Evolutionary conservation across 2,113 vertebrate species (phyloP).

Genomic region (Notarius lentiginosus): DNA sequence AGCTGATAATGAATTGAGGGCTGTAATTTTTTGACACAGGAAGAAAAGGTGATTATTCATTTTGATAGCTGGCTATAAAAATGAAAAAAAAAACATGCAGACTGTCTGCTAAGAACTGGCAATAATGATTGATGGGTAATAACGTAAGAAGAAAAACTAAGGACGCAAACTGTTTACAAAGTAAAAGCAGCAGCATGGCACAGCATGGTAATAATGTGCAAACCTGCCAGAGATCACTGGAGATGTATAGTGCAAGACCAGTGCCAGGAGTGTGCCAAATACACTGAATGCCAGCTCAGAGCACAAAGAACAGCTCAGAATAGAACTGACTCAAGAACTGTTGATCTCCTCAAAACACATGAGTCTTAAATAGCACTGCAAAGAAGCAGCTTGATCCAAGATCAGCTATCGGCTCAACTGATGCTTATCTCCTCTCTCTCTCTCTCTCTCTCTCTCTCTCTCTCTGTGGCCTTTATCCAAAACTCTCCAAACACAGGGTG

Average conservation of each 20-base stretch:
- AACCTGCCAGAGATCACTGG: constrained; percentile 29
- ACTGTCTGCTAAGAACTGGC: background rate
- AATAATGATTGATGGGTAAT: background rate
- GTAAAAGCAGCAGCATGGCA: background rate
- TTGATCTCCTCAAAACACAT: background rate
- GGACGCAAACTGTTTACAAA: constrained; percentile 20
- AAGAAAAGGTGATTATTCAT: constrained; percentile 17
- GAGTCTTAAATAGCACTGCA: constrained; percentile 4
- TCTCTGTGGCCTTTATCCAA: constrained; percentile 33
- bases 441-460: constrained; percentile 15
- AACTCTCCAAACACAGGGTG: constrained; percentile 7
- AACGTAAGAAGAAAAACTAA: background rate
- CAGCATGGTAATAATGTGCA: constrained; percentile 1
- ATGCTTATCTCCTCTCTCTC: background rate
- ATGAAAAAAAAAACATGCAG: background rate
- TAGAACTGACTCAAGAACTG: background rate
- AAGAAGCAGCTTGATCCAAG: constrained; percentile 2
- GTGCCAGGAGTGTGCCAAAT: constrained; percentile 16
- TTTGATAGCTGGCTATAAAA: background rate
- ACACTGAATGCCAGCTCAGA: constrained; percentile 13
- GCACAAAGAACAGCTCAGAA: constrained; percentile 14
- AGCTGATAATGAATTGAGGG: background rate
- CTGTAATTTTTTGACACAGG: constrained; percentile 1
- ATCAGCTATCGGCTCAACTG: background rate
- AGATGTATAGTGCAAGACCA: background rate